These are phyloP conservation scores for Eupristina koningsbergeri DNA, from an alignment of 1,140 invertebrate species.

Conservation along the genomic window DNA sequence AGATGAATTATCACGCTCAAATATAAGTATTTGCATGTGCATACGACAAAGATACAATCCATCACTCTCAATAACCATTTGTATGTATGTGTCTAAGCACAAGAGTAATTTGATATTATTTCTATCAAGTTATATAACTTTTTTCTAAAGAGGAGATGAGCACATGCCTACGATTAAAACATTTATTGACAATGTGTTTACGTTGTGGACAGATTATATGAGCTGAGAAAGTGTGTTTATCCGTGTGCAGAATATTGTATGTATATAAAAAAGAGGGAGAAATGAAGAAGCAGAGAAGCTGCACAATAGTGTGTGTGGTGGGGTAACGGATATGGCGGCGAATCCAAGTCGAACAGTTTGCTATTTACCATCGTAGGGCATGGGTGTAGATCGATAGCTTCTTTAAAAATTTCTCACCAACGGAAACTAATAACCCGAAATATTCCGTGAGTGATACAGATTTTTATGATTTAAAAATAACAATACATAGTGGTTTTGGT, in stretches of 20 bases:
- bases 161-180: too few relatives aligned
- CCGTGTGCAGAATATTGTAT: too few relatives aligned
- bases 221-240: too few relatives aligned
- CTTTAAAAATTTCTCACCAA: background rate
- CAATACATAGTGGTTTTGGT: background rate
- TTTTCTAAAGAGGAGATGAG: too few relatives aligned
- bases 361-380: constrained; percentile 70
- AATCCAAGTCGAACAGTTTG: constrained; percentile 68
- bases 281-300: constrained; percentile 46
- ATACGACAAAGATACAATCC: background rate
- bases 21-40: background rate
- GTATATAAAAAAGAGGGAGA: constrained; percentile 36
- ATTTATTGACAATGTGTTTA: constrained; percentile 18
- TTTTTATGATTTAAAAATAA: background rate
- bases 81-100: constrained; percentile 46
- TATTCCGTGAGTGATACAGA: background rate
- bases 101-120: constrained; percentile 71
- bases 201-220: constrained; percentile 44
- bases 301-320: constrained; percentile 47
- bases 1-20: too few relatives aligned
- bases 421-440: too few relatives aligned
- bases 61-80: background rate
- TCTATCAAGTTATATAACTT: constrained; percentile 58
- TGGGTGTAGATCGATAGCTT: constrained; percentile 56
- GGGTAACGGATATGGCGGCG: constrained; percentile 59